phyloP scores from a whole-genome alignment of 2,113 vertebrate genomes.

The Cynoglossus semilaevis region DNA sequence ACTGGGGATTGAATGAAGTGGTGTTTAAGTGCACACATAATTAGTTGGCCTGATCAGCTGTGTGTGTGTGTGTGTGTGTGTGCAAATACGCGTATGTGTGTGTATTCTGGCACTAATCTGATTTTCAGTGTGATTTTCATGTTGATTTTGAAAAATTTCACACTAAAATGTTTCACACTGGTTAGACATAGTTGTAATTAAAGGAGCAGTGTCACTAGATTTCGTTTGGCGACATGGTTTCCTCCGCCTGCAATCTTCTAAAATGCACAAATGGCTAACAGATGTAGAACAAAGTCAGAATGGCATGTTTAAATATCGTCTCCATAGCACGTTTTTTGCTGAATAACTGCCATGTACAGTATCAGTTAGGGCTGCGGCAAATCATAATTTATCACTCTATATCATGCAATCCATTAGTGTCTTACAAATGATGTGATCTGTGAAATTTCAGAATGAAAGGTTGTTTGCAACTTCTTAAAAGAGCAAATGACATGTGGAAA shows the following conservation, averaged over 20 bases:
- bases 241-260: constrained; percentile 5
- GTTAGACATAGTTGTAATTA: not conserved
- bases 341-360: not conserved
- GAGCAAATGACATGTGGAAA: too few relatives aligned
- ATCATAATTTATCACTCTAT: not conserved
- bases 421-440: not conserved
- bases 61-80: constrained; percentile 23
- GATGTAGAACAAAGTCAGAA: not conserved
- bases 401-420: not conserved
- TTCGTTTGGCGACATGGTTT: not conserved
- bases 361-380: not conserved
- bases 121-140: constrained; percentile 39
- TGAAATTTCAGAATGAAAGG: not conserved
- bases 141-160: constrained; percentile 18
- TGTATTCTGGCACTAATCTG: constrained; percentile 16
- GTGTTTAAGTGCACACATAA: constrained; percentile 62
- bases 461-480: too few relatives aligned
- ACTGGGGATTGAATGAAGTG: constrained; percentile 65
- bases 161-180: too few relatives aligned
- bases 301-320: not conserved
- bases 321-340: not conserved
- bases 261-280: not conserved
- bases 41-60: constrained; percentile 43
- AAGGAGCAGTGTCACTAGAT: constrained; percentile 6
- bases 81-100: not conserved